Evolutionary conservation across 64 coral and sea anemone species (phyloP), one percentile per base, ranked within the genome.

Genomic region (Pachyseris speciosa): DNA sequence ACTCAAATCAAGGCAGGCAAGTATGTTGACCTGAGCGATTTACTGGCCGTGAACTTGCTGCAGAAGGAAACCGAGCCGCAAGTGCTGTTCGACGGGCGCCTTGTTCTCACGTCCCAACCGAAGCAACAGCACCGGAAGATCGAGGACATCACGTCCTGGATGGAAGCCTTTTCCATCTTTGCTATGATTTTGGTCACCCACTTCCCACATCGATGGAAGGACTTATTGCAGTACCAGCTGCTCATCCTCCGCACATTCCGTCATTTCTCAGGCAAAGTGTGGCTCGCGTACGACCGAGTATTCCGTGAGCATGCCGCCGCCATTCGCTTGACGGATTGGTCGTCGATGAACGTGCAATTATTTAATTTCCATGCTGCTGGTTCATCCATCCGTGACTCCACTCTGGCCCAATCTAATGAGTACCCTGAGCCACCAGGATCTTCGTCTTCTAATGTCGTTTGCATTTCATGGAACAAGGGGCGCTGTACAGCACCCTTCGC

Each of bases 311-410:
- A 83, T 28, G 78, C 78, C 3, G 80, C 80, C 2, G 80, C 57
- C 7, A 31, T 7, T 16, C 8, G 28, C 8, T 13, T 67, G 1
- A 13, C 31, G 2, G 60, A 85, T n/a, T 85, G 83, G 83, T 85
- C 83, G 16, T 19, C 61, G 15, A 65, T 85, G 31, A 69, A 85
- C 60, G 83, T 49, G 5, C 83, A 67, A 22, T 27, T 85, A 2
- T 85, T 31, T 29, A 85, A 48, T 69, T 85, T 85, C 27, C 83
- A 85, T 27, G 42, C 83, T 22, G 60, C 60, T 45, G 83, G 59
- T 2, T 27, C 61, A 1, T 69, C 83, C n/a, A n/a, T n/a, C n/a
- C n/a, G n/a, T n/a, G n/a, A n/a, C n/a, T n/a, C n/a, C n/a, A n/a
- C n/a, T n/a, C n/a, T n/a, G n/a, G n/a, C n/a, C n/a, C n/a, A n/a